Evolutionary conservation across 2,888 invertebrate genomes (phyloP), one percentile per base, ranked within the genome.

Genomic region (Macrosoma leucophasiata): DNA sequence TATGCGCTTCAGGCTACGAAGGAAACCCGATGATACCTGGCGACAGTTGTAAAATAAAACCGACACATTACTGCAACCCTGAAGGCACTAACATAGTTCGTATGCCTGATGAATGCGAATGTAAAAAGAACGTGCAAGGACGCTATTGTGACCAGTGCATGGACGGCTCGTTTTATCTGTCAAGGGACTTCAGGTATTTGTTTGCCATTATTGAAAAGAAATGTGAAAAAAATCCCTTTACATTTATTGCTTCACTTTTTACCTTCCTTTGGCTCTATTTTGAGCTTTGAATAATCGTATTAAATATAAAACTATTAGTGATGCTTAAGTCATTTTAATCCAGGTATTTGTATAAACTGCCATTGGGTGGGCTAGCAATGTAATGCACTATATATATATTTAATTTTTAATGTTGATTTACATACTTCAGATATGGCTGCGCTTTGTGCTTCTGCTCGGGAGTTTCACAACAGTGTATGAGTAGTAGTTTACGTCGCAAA

Each of bases 361-460:
- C n/a, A n/a, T n/a, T n/a, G n/a, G n/a, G n/a, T n/a, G n/a, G n/a
- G n/a, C n/a, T n/a, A n/a, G n/a, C n/a, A n/a, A n/a, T n/a, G n/a
- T n/a, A n/a, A n/a, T n/a, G n/a, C n/a, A 17, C 7, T 13, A 8
- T 13, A 8, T 9, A 14, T 25, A 12, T 11, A 29, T 29, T n/a
- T 24, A 12, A 8, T 27, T 26, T 13, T 30, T 26, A 17, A 21
- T 28, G 10, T n/a, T n/a, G n/a, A n/a, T n/a, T n/a, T n/a, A n/a
- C n/a, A n/a, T 3, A 15, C 58, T 56, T 13, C 61, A 84, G 84
- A 46, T 90, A 92, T 49, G 98, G 98, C 23, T 99, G 98, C 72
- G 92, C 97, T 32, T 87, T 89, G 33, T 98, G 98, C 75, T 98
- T 98, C 93, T 98, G 98, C 72, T 94, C 95, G 85, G 98, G 97